A percentile compares a stretch with the other conserved stretches of the same genome.
These are phyloP conservation scores for Montipora efflorescens DNA, from an alignment of 64 coral and sea anemone species.

Conservation along the genomic window DNA sequence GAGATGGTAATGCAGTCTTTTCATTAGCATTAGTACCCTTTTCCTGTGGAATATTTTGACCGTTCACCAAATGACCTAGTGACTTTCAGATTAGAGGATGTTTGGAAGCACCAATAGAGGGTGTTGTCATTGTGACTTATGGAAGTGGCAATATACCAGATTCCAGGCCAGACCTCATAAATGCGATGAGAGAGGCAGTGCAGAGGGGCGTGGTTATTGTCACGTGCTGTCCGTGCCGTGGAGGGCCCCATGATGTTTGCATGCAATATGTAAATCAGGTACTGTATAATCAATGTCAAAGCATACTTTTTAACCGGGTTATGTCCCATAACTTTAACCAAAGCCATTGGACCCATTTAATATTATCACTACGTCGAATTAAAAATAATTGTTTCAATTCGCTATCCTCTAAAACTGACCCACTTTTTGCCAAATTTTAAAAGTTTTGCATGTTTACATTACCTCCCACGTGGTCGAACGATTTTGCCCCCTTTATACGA, in stretches of 20 bases:
- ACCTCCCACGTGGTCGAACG: too few relatives aligned
- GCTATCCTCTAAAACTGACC: too few relatives aligned
- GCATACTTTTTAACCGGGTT: too few relatives aligned
- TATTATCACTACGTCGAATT: too few relatives aligned
- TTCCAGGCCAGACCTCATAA: constrained; percentile 13
- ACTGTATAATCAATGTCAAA: background rate
- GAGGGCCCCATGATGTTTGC: constrained; percentile 42
- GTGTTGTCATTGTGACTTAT: constrained; percentile 40
- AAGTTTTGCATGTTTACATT: too few relatives aligned
- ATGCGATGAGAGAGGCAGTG: background rate
- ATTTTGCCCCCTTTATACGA: too few relatives aligned
- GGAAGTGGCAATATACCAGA: constrained; percentile 45
- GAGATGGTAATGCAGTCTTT: background rate
- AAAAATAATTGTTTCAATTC: too few relatives aligned
- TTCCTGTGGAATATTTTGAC: too few relatives aligned
- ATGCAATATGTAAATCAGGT: constrained; percentile 10
- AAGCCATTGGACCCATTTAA: background rate
- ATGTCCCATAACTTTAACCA: background rate
- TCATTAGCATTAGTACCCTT: too few relatives aligned
- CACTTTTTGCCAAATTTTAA: too few relatives aligned
- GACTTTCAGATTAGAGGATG: background rate
- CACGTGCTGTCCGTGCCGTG: constrained; percentile 33
- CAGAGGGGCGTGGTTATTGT: constrained; percentile 25
- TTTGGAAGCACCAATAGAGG: constrained; percentile 9
- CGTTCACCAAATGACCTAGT: too few relatives aligned